Evolutionary conservation across 92 coral and sea anemone species (phyloP), one percentile per base, ranked within the genome.

Genomic region (Plumapathes pennacea): DNA sequence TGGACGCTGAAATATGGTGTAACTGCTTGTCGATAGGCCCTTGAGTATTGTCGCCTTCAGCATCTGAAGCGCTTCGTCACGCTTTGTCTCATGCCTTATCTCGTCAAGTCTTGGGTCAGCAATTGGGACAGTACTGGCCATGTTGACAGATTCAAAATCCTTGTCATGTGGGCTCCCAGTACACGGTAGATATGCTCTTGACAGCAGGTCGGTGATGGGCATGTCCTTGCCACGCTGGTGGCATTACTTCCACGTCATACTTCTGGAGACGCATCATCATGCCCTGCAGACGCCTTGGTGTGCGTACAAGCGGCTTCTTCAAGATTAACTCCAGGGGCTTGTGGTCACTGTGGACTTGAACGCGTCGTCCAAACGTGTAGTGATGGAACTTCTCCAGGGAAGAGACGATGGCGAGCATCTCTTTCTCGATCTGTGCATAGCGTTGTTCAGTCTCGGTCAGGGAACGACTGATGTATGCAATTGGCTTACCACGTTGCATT

Each of bases 191-290:
- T 41, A 25, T 4, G 76, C 66, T 41, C 76, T 57, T 8, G 66
- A 54, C 5, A 68, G 76, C 19, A 56, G 41, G 26, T 68, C 76
- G 40, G 76, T 57, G 3, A 68, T 22, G 44, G 54, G 43, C 54
- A 68, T 68, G 32, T 54, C 14, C 36, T 32, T 39, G 30, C 76
- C 76, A 11, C 45, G 57, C 31, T 68, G 32, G 46, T 68, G 57
- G 43, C 23, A n/a, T 20, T 13, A 68, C 66, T 31, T 54, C 55
- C 10, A 54, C 14, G 44, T 68, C 53, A 38, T 69, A 69, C 26
- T 69, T 69, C 54, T 67, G 75, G 1, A 54, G 65, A 14, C 53
- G 24, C 45, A 55, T 40, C 67, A 69, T 70, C 74, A 67, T 67
- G 2, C 74, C 67, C 25, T 67, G 74, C 32, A 70, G 28, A 8